Evolutionary conservation across 2,797 vertebrate species (phyloP).

Genomic region (Lagocephalus sceleratus): DNA sequence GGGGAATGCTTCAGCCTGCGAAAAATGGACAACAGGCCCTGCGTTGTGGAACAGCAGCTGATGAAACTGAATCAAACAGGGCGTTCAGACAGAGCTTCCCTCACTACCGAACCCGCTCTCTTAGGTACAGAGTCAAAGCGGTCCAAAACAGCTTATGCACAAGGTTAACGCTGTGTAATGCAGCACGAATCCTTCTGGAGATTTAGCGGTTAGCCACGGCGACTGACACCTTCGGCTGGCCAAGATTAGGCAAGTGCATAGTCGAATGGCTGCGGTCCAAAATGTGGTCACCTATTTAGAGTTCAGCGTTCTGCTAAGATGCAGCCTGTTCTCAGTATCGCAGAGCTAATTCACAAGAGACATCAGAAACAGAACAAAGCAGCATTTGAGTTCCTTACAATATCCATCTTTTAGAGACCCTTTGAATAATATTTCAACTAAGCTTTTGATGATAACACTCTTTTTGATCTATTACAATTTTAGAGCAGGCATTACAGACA

Average conservation of each 20-base stretch:
- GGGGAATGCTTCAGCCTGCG: slow-evolving; percentile 90
- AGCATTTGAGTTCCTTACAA: too few species aligned
- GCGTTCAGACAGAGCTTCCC: not conserved
- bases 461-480: too few species aligned
- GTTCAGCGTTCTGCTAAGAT: too few species aligned
- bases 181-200: slow-evolving; percentile 31
- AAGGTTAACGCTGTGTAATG: slow-evolving; percentile 25
- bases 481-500: too few species aligned
- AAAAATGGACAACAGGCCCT: slow-evolving; percentile 93
- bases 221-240: slow-evolving; percentile 43
- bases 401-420: too few species aligned
- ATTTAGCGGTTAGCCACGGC: slow-evolving; percentile 50
- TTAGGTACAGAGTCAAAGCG: slow-evolving; percentile 4
- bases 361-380: too few species aligned
- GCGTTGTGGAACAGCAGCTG: slow-evolving; percentile 20
- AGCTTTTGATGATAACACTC: too few species aligned
- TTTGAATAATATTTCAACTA: too few species aligned
- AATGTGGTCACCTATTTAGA: slow-evolving; percentile 19
- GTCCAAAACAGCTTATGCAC: not conserved
- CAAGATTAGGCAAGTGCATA: slow-evolving; percentile 36
- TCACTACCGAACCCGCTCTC: too few species aligned
- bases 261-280: slow-evolving; percentile 31
- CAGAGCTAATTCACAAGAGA: not conserved
- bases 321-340: not conserved
- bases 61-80: slow-evolving; percentile 8